Evolutionary conservation across 2,888 invertebrate species (phyloP).

Genomic region (Troglohyphantes excavatus): DNA sequence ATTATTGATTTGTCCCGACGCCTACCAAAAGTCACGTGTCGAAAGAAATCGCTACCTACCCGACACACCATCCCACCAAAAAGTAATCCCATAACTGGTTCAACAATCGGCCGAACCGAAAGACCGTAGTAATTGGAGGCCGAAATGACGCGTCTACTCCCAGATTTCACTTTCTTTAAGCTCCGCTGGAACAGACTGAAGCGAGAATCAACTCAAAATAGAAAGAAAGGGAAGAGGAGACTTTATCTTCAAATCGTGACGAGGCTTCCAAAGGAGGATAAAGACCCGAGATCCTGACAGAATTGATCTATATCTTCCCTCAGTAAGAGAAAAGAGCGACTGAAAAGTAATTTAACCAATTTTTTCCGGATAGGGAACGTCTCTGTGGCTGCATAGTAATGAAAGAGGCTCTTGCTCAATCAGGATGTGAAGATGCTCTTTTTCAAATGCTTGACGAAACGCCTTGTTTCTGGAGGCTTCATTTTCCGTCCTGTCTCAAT

Average conservation of each 20-base stretch:
- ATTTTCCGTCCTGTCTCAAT: not conserved
- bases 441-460: not conserved
- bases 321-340: slow-evolving; percentile 26
- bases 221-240: slow-evolving; percentile 3
- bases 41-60: slow-evolving; percentile 7
- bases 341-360: slow-evolving; percentile 54
- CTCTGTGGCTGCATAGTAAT: slow-evolving; percentile 27
- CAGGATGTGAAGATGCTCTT: slow-evolving; percentile 26
- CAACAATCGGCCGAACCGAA: not conserved
- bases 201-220: slow-evolving; percentile 33
- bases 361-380: slow-evolving; percentile 30
- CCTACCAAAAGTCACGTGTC: not conserved
- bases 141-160: slow-evolving; percentile 20
- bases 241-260: slow-evolving; percentile 59
- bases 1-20: slow-evolving; percentile 1
- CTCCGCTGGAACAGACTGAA: slow-evolving; percentile 4
- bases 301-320: slow-evolving; percentile 56
- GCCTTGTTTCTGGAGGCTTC: not conserved
- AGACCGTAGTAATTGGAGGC: slow-evolving; percentile 36
- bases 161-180: slow-evolving; percentile 30
- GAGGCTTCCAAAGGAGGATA: slow-evolving; percentile 39
- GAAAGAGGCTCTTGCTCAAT: slow-evolving; percentile 33
- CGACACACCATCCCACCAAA: slow-evolving; percentile 3
- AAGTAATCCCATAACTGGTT: slow-evolving; percentile 32
- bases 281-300: slow-evolving; percentile 20